phyloP scores from a whole-genome alignment of 2,113 vertebrate species.

The Cyanocitta stelleri region DNA sequence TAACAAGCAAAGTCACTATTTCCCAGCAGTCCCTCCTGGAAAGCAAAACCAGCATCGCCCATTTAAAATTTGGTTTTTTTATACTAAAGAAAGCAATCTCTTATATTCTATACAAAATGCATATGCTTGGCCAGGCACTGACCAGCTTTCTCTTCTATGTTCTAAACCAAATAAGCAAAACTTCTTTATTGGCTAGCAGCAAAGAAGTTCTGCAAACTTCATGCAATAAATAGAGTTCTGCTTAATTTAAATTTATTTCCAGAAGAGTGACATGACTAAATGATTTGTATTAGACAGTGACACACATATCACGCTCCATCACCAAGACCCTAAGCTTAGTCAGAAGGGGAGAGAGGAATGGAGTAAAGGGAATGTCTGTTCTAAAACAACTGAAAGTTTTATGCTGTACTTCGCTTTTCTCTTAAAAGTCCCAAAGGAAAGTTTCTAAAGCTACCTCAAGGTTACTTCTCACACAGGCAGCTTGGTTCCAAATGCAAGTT shows the following conservation, averaged over 20 bases:
- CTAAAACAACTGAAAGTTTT: neutral
- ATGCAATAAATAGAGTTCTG: slow-evolving; percentile 24
- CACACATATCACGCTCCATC: neutral
- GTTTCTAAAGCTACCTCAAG: neutral
- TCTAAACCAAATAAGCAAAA: neutral
- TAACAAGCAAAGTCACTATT: neutral
- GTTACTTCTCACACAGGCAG: slow-evolving; percentile 7
- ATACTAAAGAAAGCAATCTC: neutral
- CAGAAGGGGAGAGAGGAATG: neutral
- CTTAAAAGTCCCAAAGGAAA: slow-evolving; percentile 1
- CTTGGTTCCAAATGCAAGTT: neutral
- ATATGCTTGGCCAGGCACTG: neutral
- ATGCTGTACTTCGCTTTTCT: neutral
- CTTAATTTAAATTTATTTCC: slow-evolving; percentile 37
- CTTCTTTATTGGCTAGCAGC: slow-evolving; percentile 17
- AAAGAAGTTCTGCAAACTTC: slow-evolving; percentile 10
- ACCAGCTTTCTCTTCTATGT: neutral
- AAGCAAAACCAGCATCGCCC: neutral
- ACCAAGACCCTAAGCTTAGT: neutral
- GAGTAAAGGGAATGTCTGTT: neutral
- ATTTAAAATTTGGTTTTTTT: neutral
- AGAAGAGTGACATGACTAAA: neutral
- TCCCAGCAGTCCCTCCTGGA: neutral
- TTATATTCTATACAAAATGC: neutral
- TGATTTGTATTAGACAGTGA: neutral